A percentile compares a stretch with the other conserved stretches of the same genome.
phyloP scores from a whole-genome alignment of 2,888 invertebrate species.

The Pterostichus niger region DNA sequence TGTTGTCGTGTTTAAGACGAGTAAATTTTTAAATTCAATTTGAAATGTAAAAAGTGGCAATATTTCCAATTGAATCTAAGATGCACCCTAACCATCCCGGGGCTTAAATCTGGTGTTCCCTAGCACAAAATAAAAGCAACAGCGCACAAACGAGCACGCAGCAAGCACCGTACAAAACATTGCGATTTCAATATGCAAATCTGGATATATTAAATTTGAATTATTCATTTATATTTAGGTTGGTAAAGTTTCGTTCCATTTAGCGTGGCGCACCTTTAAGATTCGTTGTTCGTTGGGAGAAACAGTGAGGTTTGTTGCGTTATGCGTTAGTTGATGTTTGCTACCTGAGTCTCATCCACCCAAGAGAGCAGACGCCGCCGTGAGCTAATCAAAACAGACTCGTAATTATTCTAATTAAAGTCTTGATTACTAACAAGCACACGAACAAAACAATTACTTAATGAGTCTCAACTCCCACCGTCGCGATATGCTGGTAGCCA shows the following conservation, averaged over 20 bases:
- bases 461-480: constrained; percentile 60
- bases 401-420: constrained; percentile 71
- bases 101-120: constrained; percentile 36
- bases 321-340: constrained; percentile 10
- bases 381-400: constrained; percentile 70
- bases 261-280: constrained; percentile 47
- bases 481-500: constrained; percentile 50
- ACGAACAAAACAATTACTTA: constrained; percentile 70
- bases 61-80: constrained; percentile 25
- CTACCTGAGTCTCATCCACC: constrained; percentile 39
- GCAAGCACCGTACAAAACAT: neutral
- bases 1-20: neutral
- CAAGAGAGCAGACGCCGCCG: constrained; percentile 40
- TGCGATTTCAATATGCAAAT: constrained; percentile 63
- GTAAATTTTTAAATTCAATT: constrained; percentile 25
- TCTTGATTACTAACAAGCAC: constrained; percentile 69
- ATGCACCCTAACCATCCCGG: constrained; percentile 13
- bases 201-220: constrained; percentile 68
- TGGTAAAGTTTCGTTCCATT: constrained; percentile 44
- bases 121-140: constrained; percentile 33
- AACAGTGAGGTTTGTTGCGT: constrained; percentile 2
- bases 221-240: constrained; percentile 69
- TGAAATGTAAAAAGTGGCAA: constrained; percentile 16
- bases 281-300: neutral
- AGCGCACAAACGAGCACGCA: constrained; percentile 16